Evolutionary conservation across 2,888 invertebrate species (phyloP), one percentile per base, ranked within the genome.

Genomic region (Acleris holmiana): DNA sequence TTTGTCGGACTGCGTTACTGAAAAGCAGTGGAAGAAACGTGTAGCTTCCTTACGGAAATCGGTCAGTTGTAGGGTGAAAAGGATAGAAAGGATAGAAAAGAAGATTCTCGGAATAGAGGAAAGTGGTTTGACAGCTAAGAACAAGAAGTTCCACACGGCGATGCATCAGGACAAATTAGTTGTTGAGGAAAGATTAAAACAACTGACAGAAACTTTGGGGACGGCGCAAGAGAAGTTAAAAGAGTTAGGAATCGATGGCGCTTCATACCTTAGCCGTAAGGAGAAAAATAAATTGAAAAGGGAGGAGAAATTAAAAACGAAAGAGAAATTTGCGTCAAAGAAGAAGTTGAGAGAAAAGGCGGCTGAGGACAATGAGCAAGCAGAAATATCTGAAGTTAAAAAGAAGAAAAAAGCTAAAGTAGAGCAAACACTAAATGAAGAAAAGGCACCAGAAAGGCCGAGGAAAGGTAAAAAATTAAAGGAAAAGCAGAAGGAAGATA

Each of bases 111-210:
- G 67, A 0, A 74, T 93, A 67, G 93, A 93, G 71, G 78, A 83
- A 0, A 81, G 72, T 69, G 88, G 88, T 1, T 68, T 92, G 0
- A 77, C 73, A 10, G 69, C 80, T 0, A 76, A 75, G 49, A 91
- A 88, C 35, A 90, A 91, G 60, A 81, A 82, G 55, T 84, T 72
- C 54, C 89, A 89, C 68, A 86, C 86, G 4, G 86, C 89, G 0
- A 87, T 91, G 88, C 84, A 86, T 13, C 68, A 73, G 4, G 89
- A 91, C 46, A 88, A 83, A 72, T 41, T 84, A 4, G 61, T 81
- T 0, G 67, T 85, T 13, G 69, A 88, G 68, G 78, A 86, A 46
- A 70, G 86, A 35, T 68, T 82, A 0, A 69, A 76, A 7, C 84
- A 82, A 51, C 56, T 92, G n/a, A 48, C 75, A 17, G 79, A 84